These are phyloP conservation scores for Pachyrhynchus sulphureomaculatus DNA, from an alignment of 1,140 invertebrate species.

Conservation along the genomic window DNA sequence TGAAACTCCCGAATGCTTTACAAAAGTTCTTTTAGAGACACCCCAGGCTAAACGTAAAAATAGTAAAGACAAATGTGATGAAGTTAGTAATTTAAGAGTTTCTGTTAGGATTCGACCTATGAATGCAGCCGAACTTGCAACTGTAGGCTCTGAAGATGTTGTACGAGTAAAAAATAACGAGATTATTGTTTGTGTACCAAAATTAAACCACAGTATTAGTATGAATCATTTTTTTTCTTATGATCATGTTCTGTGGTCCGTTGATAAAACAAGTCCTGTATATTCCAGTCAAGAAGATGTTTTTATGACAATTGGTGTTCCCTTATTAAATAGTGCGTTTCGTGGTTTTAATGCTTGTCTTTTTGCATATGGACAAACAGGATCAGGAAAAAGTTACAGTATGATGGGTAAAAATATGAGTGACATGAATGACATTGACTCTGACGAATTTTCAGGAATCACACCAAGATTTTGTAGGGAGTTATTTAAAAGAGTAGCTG, in stretches of 20 bases:
- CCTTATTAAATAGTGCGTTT: slow-evolving; percentile 82
- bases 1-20: slow-evolving; percentile 57
- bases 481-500: slow-evolving; percentile 64
- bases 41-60: slow-evolving; percentile 49
- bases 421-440: slow-evolving; percentile 54
- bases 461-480: slow-evolving; percentile 84
- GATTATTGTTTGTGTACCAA: slow-evolving; percentile 59
- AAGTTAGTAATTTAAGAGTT: slow-evolving; percentile 63
- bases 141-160: slow-evolving; percentile 55
- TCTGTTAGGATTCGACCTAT: slow-evolving; percentile 66
- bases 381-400: slow-evolving; percentile 76
- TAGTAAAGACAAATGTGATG: slow-evolving; percentile 54
- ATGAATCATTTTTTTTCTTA: slow-evolving; percentile 71
- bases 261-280: slow-evolving; percentile 49
- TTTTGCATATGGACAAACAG: slow-evolving; percentile 96
- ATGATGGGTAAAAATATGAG: slow-evolving; percentile 61
- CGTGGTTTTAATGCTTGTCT: slow-evolving; percentile 93
- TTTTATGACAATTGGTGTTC: slow-evolving; percentile 73
- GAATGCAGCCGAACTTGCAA: slow-evolving; percentile 56
- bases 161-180: slow-evolving; percentile 58
- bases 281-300: slow-evolving; percentile 65
- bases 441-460: slow-evolving; percentile 64
- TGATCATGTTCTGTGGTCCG: slow-evolving; percentile 70
- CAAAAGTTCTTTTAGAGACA: slow-evolving; percentile 56
- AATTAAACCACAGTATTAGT: slow-evolving; percentile 51